Conservation (phyloP, 2,113 vertebrate genomes). For the Addax nasomaculatus region DNA sequence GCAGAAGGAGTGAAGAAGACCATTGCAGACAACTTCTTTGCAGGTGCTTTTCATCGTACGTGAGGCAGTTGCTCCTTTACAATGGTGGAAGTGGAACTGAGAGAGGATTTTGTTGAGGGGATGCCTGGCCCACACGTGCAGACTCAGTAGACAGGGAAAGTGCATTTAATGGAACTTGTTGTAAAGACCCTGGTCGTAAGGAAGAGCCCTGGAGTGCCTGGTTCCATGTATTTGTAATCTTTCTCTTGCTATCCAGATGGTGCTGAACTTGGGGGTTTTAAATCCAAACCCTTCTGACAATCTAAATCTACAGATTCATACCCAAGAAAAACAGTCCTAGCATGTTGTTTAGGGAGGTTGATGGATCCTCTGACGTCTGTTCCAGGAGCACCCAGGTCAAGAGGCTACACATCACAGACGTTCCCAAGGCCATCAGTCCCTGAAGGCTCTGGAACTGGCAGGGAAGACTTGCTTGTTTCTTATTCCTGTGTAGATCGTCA, state of each 20-base stretch:
- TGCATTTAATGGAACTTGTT: background rate
- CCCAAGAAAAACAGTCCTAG: background rate
- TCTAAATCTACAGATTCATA: background rate
- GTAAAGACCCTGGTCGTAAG: background rate
- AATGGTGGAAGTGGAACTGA: background rate
- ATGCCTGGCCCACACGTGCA: fast-evolving
- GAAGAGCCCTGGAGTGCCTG: background rate
- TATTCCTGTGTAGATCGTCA: background rate
- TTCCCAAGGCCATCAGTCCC: background rate
- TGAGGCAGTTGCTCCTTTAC: background rate
- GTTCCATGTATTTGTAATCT: background rate
- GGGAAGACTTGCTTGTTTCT: background rate
- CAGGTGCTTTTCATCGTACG: background rate
- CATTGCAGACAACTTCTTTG: background rate
- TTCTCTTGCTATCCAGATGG: background rate
- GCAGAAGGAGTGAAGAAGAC: background rate
- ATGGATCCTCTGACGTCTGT: background rate
- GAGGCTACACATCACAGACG: background rate
- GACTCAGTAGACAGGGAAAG: background rate
- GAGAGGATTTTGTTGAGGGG: background rate
- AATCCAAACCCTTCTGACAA: background rate
- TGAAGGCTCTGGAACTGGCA: background rate
- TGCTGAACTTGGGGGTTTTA: background rate
- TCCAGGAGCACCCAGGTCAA: background rate
- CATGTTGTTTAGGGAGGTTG: background rate